Evolutionary conservation across 2,797 vertebrate genomes (phyloP), one percentile per base, ranked within the genome.

Genomic region (Garrulus glandarius): DNA sequence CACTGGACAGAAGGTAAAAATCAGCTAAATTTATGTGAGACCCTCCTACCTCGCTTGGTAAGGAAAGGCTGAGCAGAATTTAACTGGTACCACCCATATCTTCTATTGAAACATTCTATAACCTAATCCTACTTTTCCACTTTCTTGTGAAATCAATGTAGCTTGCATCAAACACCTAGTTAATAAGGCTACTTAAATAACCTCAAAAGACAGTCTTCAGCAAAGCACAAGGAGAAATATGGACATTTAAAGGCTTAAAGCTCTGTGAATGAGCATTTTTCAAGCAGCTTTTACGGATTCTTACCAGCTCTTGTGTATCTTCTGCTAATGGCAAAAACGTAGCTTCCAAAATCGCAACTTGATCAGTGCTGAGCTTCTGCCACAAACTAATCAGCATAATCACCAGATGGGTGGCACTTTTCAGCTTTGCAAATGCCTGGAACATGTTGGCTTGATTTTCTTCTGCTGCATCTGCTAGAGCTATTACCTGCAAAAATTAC

Each of bases 401-500:
- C 88, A 99, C 94, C 91, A 99, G 97, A 94, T 98, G 99, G 27
- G 98, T 99, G 97, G 99, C 98, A 89, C 99, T 99, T 72, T 98
- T 98, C 95, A 99, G 97, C 43, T 98, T 98, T 43, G 98, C 97
- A 52, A 99, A 99, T 3, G 99, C 98, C 96, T 98, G 98, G 84
- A 98, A 98, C 97, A 99, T 93, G 75, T 78, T 98, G 15, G 95
- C 97, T 91, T 98, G 98, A 96, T 98, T 99, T 96, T 99, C 99
- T 97, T 99, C 98, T 15, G 98, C 98, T 3, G 99, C 99, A 77
- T 99, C 99, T 36, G 99, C 99, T 96, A 99, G 97, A 84, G 98
- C 98, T 55, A 99, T 99, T 96, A 99, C 98, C 99, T 99, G 98
- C 27, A 94, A 95, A 91, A 96, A 97, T 88, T 30, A 96, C 83